Evolutionary conservation across 2,888 invertebrate species (phyloP).

Genomic region (Spodoptera picta): DNA sequence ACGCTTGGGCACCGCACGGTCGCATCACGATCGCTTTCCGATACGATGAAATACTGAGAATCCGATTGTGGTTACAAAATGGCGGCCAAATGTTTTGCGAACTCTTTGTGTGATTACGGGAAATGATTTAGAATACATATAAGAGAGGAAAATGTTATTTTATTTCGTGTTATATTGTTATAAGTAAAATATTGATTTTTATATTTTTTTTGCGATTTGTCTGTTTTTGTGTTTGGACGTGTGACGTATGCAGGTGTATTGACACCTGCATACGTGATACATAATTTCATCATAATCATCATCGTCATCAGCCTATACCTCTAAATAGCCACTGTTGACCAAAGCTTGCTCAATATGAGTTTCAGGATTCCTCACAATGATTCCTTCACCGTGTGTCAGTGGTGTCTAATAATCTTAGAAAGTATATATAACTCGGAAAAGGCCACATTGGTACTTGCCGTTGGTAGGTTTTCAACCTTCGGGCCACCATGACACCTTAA

Average conservation of each 20-base stretch:
- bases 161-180: slow-evolving; percentile 25
- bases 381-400: no score
- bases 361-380: no score
- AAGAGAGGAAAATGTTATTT: slow-evolving; percentile 41
- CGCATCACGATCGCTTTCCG: slow-evolving; percentile 55
- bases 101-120: slow-evolving; percentile 58
- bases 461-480: no score
- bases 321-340: no score
- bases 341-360: no score
- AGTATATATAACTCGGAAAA: no score
- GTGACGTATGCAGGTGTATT: neutral
- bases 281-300: no score
- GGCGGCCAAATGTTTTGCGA: slow-evolving; percentile 57
- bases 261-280: no score
- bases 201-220: slow-evolving; percentile 22
- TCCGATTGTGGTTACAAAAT: slow-evolving; percentile 67
- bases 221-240: neutral
- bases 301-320: no score
- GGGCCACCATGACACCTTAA: no score
- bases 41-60: slow-evolving; percentile 73
- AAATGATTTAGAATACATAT: slow-evolving; percentile 56
- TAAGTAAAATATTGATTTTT: slow-evolving; percentile 32
- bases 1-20: slow-evolving; percentile 28
- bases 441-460: no score
- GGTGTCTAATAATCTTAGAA: no score